Evolutionary conservation across 2,888 invertebrate genomes (phyloP).

Genomic region (Scelioninae gen. 1): DNA sequence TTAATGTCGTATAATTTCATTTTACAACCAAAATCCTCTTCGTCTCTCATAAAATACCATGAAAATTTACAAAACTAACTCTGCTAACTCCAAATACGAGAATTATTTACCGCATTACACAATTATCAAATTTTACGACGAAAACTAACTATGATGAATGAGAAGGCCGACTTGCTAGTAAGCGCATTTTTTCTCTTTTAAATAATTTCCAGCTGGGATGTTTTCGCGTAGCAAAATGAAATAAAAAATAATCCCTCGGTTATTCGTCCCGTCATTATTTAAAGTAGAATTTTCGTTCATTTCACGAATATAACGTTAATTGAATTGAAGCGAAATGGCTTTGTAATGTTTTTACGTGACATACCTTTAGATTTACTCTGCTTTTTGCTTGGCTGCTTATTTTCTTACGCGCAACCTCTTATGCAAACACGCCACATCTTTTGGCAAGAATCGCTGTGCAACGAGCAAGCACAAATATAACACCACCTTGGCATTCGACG

Average conservation of each 20-base stretch:
- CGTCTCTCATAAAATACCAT: too few species aligned
- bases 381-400: conserved; percentile 55
- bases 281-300: conserved; percentile 9
- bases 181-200: not conserved
- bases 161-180: not conserved
- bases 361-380: conserved; percentile 44
- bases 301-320: conserved; percentile 42
- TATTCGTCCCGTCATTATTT: conserved; percentile 2
- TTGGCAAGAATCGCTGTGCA: conserved; percentile 48
- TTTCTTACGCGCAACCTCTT: conserved; percentile 58
- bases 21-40: too few species aligned
- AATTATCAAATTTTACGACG: too few species aligned
- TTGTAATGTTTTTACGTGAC: conserved; percentile 57
- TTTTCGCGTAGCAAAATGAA: not conserved
- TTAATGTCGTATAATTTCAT: not conserved
- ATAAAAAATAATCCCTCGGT: not conserved
- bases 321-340: conserved; percentile 40
- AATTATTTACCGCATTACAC: not conserved
- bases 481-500: conserved; percentile 55
- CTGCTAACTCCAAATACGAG: not conserved
- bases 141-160: too few species aligned
- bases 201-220: not conserved
- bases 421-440: conserved; percentile 54
- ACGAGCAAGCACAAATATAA: conserved; percentile 52
- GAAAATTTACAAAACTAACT: too few species aligned